Percentiles rank a stretch among this genome's conserved stretches.
Conservation (phyloP, 2,113 vertebrate species). For the Campylomormyrus numenius region DNA sequence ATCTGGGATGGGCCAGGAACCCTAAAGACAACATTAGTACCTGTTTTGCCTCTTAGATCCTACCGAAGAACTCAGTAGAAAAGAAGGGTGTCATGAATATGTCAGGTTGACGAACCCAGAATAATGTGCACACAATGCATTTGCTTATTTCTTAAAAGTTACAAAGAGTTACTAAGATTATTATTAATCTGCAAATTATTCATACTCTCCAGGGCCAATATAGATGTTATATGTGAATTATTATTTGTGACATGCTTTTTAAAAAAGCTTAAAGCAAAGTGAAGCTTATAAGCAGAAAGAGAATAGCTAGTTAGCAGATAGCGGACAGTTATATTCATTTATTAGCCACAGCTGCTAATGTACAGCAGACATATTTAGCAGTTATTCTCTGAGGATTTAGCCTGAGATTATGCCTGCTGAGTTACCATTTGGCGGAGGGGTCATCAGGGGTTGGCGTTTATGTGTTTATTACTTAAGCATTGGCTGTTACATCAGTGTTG, state of each 20-base stretch:
- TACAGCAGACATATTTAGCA: background rate
- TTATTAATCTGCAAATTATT: background rate
- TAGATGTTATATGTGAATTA: background rate
- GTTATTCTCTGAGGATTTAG: background rate
- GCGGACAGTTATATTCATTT: background rate
- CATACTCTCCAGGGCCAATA: background rate
- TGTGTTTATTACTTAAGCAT: background rate
- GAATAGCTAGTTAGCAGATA: background rate
- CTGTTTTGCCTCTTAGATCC: background rate
- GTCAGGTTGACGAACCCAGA: background rate
- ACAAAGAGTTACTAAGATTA: background rate
- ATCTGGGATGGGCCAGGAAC: background rate
- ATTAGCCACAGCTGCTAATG: background rate
- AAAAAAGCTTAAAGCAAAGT: background rate
- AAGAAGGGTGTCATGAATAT: background rate
- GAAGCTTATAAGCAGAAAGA: background rate
- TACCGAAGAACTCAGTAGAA: background rate
- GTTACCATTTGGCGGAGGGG: background rate
- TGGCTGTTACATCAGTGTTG: background rate
- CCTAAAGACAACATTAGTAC: background rate
- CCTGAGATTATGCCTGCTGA: background rate
- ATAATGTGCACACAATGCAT: background rate
- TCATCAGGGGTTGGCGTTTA: background rate
- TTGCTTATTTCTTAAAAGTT: background rate
- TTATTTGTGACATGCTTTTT: background rate